These are phyloP conservation scores for Loripinus fragilis DNA, from an alignment of 2,888 invertebrate genomes.

Conservation along the genomic window DNA sequence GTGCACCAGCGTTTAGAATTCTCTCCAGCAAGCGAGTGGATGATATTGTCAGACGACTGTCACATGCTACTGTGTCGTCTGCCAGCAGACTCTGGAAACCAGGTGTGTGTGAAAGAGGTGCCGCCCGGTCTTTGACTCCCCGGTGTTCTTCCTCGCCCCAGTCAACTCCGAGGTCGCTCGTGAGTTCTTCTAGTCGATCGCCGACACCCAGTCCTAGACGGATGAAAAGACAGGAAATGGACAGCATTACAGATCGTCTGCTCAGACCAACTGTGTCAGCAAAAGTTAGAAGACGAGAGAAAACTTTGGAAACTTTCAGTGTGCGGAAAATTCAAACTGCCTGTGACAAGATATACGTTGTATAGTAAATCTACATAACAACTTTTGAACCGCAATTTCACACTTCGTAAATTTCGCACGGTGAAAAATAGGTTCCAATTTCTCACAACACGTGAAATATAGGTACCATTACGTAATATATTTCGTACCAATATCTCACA, in stretches of 20 bases:
- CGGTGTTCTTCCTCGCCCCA: neutral
- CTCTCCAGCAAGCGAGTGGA: slow-evolving; percentile 52
- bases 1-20: slow-evolving; percentile 61
- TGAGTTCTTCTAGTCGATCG: neutral
- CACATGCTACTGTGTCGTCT: slow-evolving; percentile 56
- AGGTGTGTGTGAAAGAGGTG: slow-evolving; percentile 42
- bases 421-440: no score
- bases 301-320: slow-evolving; percentile 30
- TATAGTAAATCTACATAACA: no score
- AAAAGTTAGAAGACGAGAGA: slow-evolving; percentile 40
- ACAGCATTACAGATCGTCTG: slow-evolving; percentile 45
- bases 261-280: slow-evolving; percentile 47
- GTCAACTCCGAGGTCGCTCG: neutral
- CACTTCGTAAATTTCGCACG: no score
- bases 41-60: slow-evolving; percentile 54
- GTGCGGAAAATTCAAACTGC: slow-evolving; percentile 32
- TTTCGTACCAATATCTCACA: no score
- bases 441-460: no score
- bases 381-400: no score
- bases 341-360: slow-evolving; percentile 32
- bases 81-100: slow-evolving; percentile 29
- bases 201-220: neutral
- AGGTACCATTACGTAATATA: no score
- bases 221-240: slow-evolving; percentile 22
- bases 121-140: slow-evolving; percentile 24